Evolutionary conservation across 2,797 vertebrate genomes (phyloP).

Genomic region (Takifugu rubripes): DNA sequence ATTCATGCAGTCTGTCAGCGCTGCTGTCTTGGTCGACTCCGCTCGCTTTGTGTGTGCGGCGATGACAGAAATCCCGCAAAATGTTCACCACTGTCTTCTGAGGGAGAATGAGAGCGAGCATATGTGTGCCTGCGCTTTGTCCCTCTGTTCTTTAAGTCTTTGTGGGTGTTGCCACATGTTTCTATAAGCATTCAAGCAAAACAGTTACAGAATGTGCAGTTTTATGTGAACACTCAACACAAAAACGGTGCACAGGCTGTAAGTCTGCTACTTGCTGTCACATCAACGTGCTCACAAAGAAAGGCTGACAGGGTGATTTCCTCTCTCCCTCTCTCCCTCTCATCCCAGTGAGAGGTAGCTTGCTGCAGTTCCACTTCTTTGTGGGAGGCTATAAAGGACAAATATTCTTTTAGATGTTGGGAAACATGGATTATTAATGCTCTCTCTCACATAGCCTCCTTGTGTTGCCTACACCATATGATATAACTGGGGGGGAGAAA

Average conservation of each 20-base stretch:
- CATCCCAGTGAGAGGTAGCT: slow-evolving; percentile 23
- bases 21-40: slow-evolving; percentile 62
- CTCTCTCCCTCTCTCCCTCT: slow-evolving; percentile 10
- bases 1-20: slow-evolving; percentile 77
- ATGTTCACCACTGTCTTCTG: slow-evolving; percentile 48
- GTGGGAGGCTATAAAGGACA: slow-evolving; percentile 41
- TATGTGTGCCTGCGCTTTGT: slow-evolving; percentile 1
- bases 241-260: slow-evolving; percentile 7
- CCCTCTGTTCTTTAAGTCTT: slow-evolving; percentile 8
- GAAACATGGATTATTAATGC: slow-evolving; percentile 54
- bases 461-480: slow-evolving; percentile 8
- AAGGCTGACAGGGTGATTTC: background rate
- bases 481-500: slow-evolving; percentile 7
- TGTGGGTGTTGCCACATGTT: slow-evolving; percentile 14
- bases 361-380: slow-evolving; percentile 31
- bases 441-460: slow-evolving; percentile 18
- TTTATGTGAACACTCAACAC: slow-evolving; percentile 33
- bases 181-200: slow-evolving; percentile 26
- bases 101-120: slow-evolving; percentile 38
- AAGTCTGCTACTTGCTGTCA: slow-evolving; percentile 2
- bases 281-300: slow-evolving; percentile 4
- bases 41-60: slow-evolving; percentile 56
- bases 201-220: slow-evolving; percentile 13
- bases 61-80: slow-evolving; percentile 62
- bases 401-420: slow-evolving; percentile 49